A percentile compares a stretch with the other conserved stretches of the same genome.
phyloP scores from a whole-genome alignment of 1,140 invertebrate genomes.

The Drosophila oshimai region DNA sequence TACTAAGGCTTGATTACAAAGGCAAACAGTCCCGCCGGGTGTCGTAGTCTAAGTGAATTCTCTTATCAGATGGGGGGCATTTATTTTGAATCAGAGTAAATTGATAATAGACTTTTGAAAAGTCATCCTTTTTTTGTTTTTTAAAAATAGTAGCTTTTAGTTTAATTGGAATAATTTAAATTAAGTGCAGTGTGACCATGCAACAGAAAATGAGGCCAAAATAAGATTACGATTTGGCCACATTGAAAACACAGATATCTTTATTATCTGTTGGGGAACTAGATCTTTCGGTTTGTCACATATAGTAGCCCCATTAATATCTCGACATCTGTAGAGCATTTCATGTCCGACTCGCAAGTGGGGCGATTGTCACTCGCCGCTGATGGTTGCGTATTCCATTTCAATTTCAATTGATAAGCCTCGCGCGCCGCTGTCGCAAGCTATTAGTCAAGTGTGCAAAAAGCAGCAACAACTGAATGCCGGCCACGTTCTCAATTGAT shows the following conservation, averaged over 20 bases:
- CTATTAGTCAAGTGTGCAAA: slow-evolving; percentile 76
- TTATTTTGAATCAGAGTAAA: background rate
- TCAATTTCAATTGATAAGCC: slow-evolving; percentile 76
- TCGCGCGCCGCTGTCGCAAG: slow-evolving; percentile 54
- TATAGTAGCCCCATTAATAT: background rate
- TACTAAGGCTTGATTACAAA: slow-evolving; percentile 55
- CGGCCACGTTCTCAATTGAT: slow-evolving; percentile 80
- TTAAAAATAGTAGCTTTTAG: background rate
- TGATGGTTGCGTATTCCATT: slow-evolving; percentile 61
- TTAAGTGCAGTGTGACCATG: background rate
- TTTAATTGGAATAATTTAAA: no score
- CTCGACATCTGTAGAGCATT: slow-evolving; percentile 31
- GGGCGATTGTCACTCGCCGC: slow-evolving; percentile 11
- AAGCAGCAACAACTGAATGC: slow-evolving; percentile 55
- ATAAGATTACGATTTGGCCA: background rate
- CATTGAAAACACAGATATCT: no score
- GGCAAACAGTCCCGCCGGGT: slow-evolving; percentile 23
- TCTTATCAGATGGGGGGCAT: background rate
- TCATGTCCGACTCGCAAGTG: background rate
- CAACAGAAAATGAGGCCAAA: background rate
- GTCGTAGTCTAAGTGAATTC: slow-evolving; percentile 8
- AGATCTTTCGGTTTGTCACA: background rate
- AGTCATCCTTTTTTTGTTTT: background rate
- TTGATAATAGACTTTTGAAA: background rate
- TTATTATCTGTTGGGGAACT: background rate